Evolutionary conservation across 2,113 vertebrate species (phyloP).

Genomic region (Apteryx owenii): DNA sequence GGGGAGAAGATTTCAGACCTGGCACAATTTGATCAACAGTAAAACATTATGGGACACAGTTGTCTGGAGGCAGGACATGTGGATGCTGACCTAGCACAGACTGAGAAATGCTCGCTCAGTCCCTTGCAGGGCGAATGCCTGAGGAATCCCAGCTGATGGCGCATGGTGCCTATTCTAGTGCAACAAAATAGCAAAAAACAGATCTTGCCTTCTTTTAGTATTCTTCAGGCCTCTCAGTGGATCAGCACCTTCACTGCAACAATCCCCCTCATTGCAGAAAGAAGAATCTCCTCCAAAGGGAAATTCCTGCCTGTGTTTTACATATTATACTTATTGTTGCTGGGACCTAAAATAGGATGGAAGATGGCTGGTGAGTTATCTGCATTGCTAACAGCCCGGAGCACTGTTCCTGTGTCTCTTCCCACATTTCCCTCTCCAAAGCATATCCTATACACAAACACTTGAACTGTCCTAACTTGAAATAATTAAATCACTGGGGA

Average conservation of each 20-base stretch:
- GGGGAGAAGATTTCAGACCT: not conserved
- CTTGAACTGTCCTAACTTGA: not conserved
- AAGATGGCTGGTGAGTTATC: not conserved
- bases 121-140: not conserved
- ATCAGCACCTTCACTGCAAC: not conserved
- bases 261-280: not conserved
- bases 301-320: not conserved
- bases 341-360: not conserved
- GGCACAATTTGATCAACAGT: not conserved
- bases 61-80: not conserved
- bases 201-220: not conserved
- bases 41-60: not conserved
- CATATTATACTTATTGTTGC: rapidly evolving
- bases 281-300: not conserved
- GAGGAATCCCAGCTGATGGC: not conserved
- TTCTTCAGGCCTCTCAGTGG: not conserved
- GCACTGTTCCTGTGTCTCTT: rapidly evolving
- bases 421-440: not conserved
- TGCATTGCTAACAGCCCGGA: not conserved
- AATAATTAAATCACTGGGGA: not conserved
- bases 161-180: not conserved
- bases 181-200: not conserved
- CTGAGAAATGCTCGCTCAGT: not conserved
- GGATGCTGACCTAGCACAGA: not conserved
- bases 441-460: not conserved